A percentile compares a stretch with the other conserved stretches of the same genome.
These are phyloP conservation scores for Diploptera punctata DNA, from an alignment of 2,888 invertebrate species.

Conservation along the genomic window DNA sequence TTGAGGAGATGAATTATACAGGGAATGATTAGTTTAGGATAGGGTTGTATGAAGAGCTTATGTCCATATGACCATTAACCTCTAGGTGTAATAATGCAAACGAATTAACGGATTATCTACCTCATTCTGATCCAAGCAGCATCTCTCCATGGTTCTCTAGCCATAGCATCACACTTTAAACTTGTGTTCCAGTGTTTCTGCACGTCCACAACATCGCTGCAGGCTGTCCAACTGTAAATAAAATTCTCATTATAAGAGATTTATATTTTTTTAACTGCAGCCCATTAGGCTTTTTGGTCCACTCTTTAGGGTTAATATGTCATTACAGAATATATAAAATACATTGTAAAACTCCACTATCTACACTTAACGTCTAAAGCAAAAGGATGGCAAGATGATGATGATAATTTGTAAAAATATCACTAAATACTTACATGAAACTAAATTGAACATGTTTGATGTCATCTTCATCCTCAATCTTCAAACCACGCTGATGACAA, in stretches of 20 bases:
- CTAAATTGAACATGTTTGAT: slow-evolving; percentile 61
- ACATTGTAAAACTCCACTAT: no score
- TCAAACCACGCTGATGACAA: slow-evolving; percentile 46
- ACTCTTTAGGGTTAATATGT: no score
- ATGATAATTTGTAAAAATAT: background rate
- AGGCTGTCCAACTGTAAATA: slow-evolving; percentile 62
- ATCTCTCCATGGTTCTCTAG: slow-evolving; percentile 64
- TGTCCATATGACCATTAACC: no score
- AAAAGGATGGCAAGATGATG: no score
- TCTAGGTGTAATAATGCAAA: background rate
- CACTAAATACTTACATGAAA: slow-evolving; percentile 61
- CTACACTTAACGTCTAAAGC: no score
- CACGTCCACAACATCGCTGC: slow-evolving; percentile 57
- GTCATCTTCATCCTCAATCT: slow-evolving; percentile 52
- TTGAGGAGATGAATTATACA: no score
- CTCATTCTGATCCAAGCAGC: slow-evolving; percentile 62
- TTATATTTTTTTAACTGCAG: no score
- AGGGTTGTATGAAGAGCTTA: no score
- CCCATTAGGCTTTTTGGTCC: no score
- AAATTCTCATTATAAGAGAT: no score
- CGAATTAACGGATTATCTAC: slow-evolving; percentile 53
- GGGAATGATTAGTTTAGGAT: no score
- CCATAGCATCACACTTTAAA: slow-evolving; percentile 63
- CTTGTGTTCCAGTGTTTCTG: slow-evolving; percentile 63
- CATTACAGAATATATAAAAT: no score